phyloP scores from a whole-genome alignment of 2,113 vertebrate genomes.

The Microcebus jonahi region DNA sequence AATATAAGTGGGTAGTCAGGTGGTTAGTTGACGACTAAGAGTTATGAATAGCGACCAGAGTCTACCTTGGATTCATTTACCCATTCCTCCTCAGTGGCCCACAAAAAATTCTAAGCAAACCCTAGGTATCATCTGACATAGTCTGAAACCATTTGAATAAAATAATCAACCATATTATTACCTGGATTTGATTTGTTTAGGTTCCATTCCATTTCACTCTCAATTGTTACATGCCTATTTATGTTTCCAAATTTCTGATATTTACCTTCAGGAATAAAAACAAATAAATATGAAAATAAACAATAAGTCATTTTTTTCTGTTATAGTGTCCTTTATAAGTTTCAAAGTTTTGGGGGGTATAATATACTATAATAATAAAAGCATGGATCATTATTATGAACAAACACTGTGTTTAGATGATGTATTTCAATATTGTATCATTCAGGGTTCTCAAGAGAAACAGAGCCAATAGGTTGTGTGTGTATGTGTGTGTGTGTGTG shows the following conservation, averaged over 20 bases:
- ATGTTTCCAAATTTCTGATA: not conserved
- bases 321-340: not conserved
- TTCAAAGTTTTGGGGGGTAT: not conserved
- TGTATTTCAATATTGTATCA: not conserved
- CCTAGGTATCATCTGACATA: not conserved
- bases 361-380: not conserved
- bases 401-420: not conserved
- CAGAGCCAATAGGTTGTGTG: not conserved
- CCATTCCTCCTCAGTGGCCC: accelerated
- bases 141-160: not conserved
- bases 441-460: not conserved
- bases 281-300: not conserved
- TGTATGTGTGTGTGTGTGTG: not conserved
- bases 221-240: not conserved
- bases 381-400: not conserved
- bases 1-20: not conserved
- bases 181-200: not conserved
- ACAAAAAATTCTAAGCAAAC: not conserved
- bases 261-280: not conserved
- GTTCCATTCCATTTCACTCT: not conserved
- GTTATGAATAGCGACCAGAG: accelerated
- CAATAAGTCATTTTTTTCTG: not conserved
- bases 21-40: not conserved
- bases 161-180: not conserved
- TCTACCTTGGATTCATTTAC: accelerated